phyloP scores from a whole-genome alignment of 2,113 vertebrate species.

The Prunella himalayana region DNA sequence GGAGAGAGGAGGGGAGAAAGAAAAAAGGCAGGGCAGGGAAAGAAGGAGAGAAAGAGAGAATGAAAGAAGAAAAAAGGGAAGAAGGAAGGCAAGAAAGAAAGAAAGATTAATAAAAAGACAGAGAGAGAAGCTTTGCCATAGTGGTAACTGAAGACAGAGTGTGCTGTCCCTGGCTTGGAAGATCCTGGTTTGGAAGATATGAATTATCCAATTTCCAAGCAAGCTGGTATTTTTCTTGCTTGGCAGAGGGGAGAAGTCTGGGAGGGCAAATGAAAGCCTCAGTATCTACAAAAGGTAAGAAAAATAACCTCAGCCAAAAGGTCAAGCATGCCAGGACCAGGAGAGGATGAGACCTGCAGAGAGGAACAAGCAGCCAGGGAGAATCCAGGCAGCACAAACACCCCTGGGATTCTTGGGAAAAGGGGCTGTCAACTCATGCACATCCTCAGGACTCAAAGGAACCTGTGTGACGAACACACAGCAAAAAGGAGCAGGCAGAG shows the following conservation, averaged over 20 bases:
- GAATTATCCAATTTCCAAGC: not conserved
- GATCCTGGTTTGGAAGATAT: slow-evolving; percentile 66
- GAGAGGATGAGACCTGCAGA: not conserved
- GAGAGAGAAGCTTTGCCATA: not conserved
- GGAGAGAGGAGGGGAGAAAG: not conserved
- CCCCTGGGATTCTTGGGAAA: not conserved
- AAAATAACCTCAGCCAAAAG: not conserved
- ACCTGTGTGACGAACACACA: not conserved
- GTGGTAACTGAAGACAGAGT: not conserved
- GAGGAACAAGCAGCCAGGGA: not conserved
- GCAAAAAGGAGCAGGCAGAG: not conserved
- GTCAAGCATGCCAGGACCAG: not conserved
- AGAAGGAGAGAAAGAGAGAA: not conserved
- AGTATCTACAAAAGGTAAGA: not conserved
- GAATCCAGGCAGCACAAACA: not conserved
- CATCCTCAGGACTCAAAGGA: not conserved
- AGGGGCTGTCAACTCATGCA: not conserved
- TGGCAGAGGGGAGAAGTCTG: not conserved
- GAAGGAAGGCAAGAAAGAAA: not conserved
- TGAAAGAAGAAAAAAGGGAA: not conserved
- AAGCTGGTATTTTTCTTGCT: not conserved
- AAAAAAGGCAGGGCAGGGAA: not conserved
- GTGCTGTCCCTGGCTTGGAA: not conserved
- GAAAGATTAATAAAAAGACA: too few species aligned
- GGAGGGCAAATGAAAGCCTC: not conserved